Evolutionary conservation across 2,888 invertebrate genomes (phyloP).

Genomic region (Drosophila recens): DNA sequence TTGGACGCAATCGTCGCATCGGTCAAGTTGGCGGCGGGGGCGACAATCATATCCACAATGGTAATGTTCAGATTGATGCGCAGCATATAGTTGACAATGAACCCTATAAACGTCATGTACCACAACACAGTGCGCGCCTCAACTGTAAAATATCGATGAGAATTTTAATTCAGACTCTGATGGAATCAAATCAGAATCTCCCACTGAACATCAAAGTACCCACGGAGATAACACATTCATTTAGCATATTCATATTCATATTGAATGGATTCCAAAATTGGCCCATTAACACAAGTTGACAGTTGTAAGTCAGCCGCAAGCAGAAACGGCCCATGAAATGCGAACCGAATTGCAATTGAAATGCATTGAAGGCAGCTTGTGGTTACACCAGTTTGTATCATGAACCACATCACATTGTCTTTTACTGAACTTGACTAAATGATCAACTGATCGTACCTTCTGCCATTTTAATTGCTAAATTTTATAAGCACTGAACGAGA

Average conservation of each 20-base stretch:
- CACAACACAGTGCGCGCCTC: conserved; percentile 87
- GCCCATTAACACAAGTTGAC: neutral
- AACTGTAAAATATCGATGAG: conserved; percentile 59
- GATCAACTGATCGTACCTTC: conserved; percentile 47
- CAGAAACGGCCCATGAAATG: conserved; percentile 41
- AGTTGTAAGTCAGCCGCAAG: conserved; percentile 12
- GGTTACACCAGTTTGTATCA: conserved; percentile 59
- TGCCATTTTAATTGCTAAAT: conserved; percentile 49
- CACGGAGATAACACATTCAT: neutral
- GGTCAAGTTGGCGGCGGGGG: conserved; percentile 18
- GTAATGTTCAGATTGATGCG: conserved; percentile 89
- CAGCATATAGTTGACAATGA: conserved; percentile 90
- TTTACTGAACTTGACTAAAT: conserved; percentile 35
- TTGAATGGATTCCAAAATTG: neutral
- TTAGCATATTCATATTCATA: conserved; percentile 13
- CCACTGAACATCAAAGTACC: neutral
- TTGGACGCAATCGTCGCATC: conserved; percentile 1
- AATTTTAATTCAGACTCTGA: neutral
- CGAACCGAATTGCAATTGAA: conserved; percentile 29
- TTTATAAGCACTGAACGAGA: neutral
- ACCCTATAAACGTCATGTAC: conserved; percentile 88
- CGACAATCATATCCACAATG: conserved; percentile 88
- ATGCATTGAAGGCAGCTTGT: conserved; percentile 53
- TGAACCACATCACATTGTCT: conserved; percentile 60
- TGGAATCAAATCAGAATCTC: neutral